A percentile compares a stretch with the other conserved stretches of the same genome.
phyloP scores from a whole-genome alignment of 1,140 invertebrate genomes.

The Melitaea cinxia region DNA sequence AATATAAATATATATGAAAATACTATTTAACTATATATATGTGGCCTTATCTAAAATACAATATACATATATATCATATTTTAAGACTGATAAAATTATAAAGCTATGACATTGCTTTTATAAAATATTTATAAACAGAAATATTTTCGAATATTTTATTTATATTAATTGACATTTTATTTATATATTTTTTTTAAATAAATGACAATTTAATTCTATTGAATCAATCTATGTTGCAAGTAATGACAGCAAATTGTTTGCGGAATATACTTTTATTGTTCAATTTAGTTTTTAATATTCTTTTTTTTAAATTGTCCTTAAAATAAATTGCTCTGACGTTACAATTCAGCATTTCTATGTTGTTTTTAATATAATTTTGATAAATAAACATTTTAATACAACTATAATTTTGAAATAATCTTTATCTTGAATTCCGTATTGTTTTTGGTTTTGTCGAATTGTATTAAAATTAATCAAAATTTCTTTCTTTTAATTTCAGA shows the following conservation, averaged over 20 bases:
- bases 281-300: neutral
- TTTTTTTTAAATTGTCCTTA: neutral
- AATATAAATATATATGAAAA: slow-evolving; percentile 7
- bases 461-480: slow-evolving; percentile 1
- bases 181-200: slow-evolving; percentile 27
- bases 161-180: slow-evolving; percentile 25
- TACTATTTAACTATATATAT: slow-evolving; percentile 2
- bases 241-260: slow-evolving; percentile 9
- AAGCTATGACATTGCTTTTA: slow-evolving; percentile 30
- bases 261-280: too few relatives aligned
- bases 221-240: neutral
- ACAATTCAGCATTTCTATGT: neutral
- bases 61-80: slow-evolving; percentile 21
- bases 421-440: neutral
- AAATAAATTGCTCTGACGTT: neutral
- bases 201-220: slow-evolving; percentile 20
- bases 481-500: slow-evolving; percentile 22
- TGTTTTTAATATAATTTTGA: neutral
- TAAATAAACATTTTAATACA: neutral
- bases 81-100: slow-evolving; percentile 32
- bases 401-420: neutral
- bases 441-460: slow-evolving; percentile 6
- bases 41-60: slow-evolving; percentile 28
- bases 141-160: slow-evolving; percentile 29
- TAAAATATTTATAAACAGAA: slow-evolving; percentile 20